Base-by-base conservation (phyloP, 2,888 invertebrate genomes). In the Melinopterus prodromus region DNA sequence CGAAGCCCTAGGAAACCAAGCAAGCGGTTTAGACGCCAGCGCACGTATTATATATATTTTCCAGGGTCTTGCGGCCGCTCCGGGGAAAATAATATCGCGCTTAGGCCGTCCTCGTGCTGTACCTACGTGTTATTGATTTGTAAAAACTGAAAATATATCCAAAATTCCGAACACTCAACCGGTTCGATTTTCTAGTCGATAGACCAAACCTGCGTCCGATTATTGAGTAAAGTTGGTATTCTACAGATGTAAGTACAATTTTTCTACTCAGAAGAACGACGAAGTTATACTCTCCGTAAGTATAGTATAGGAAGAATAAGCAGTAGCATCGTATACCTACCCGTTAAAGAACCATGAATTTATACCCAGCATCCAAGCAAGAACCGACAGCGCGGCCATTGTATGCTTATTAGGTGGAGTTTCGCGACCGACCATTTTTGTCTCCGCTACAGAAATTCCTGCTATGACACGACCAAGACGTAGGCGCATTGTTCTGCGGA, bases 371-470 rank as follows among this genome's bases (percentile, higher is more conserved):
- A 53, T 53, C 53, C 53, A 53, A 53, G 53, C 53, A 53, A 53
- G 53, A 53, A 53, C 53, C 9, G 53, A 53, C 53, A 53, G 53
- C 53, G 12, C 53, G 53, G 53, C 83, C 83, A 84, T 84, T 84
- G 84, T 84, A 83, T 84, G 84, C 81, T 83, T 84, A 84, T 84
- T 84, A 84, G 83, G 53, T 53, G 53, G 53, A 53, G 53, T 53
- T 53, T 53, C 12, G 53, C 53, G 53, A 53, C 53, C 53, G 5
- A 53, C 53, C 53, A 53, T 53, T 53, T 53, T 53, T 53, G 9
- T 53, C 53, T 53, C 53, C 53, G 53, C 53, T 12, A 12, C 12
- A 53, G 53, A 53, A 53, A 9, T 53, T 12, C 53, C 7, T 3
- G 53, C 53, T 53, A 53, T 53, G 53, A 53, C 53, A 53, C 53